Base-by-base conservation (phyloP, 2,888 invertebrate species). In the Spicauda simplicius region DNA sequence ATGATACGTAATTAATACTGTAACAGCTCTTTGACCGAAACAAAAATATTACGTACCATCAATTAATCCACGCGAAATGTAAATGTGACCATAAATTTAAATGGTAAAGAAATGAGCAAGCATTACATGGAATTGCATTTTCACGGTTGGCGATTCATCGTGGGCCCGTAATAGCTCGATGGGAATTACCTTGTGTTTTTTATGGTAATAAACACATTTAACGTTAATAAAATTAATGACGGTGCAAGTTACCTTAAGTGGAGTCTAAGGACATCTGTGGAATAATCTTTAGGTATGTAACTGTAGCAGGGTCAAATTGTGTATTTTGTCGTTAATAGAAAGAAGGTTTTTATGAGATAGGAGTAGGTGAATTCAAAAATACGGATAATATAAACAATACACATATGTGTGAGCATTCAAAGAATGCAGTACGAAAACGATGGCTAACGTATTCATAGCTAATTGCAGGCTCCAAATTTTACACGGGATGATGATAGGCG, bases 31-130 rank as follows among this genome's bases (percentile, higher is more conserved):
- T 37, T 41, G 41, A 41, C 48, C n/a, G n/a, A 48, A 48, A 48
- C 48, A 48, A 55, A 30, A n/a, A 16, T 57, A 41, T 37, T 12
- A 12, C 19, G 6, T 11, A 11, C 19, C 33, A 53, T 61, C 61
- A 61, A 61, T 52, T 52, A 53, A 33, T 60, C 53, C 52, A 64
- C 25, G 53, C 58, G 58, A 53, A 57, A 64, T 64, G 57, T 64
- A 64, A 64, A 64, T 52, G 64, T 58, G 57, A 65, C 45, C 41
- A 59, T 60, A 59, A 66, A 66, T 60, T 66, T 55, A 60, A 66
- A 66, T 66, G 66, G 60, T 19, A 54, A 60, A 66, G 66, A 66
- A 66, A 66, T 66, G 66, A 66, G 66, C 66, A 66, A 56, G 60
- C 66, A 66, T 66, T 66, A 66, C 50, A 37, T 60, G 50, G 37